Evolutionary conservation across 2,113 vertebrate genomes (phyloP), one percentile per base, ranked within the genome.

Genomic region (Nicator chloris): DNA sequence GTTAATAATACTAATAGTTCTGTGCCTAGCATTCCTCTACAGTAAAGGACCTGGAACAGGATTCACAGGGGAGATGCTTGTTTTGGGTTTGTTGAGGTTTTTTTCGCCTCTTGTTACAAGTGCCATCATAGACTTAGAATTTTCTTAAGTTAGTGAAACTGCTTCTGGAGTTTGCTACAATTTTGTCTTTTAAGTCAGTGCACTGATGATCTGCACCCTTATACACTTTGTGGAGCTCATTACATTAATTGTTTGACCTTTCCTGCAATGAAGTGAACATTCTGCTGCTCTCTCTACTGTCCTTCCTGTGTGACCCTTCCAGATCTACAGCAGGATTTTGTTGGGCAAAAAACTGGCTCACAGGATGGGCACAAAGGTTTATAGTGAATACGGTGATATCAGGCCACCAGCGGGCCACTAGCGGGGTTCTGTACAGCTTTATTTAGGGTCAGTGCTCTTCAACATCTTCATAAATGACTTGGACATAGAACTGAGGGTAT

Each of bases 31-130:
- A 91, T 64, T 69, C 73, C 59, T 85, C 70, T 72, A 23, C 70
- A 85, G 56, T 69, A 42, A 72, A 85, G 54, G 42, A 57, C 71
- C 81, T 92, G 66, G 86, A 92, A 96, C 18, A 95, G 70, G 42
- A 72, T 76, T 72, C 63, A 61, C 73, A 54, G 56, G 87, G 80
- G 81, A 95, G 15, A 51, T 35, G 49, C 56, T 78, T 90, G 56
- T 2, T 57, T 71, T 44, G 33, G 35, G 33, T 77, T 86, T 70
- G 27, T 40, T 76, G 27, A 26, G 26, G 4, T 0, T 0, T 10
- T 16, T 60, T 80, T 66, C 86, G 7, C 31, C 69, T 92, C 40
- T 82, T 87, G 65, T 37, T 26, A 80, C 15, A 64, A 83, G 45
- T 82, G 37, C 17, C 77, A 79, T 56, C 51, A 70, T 4, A 78